Evolutionary conservation across 2,113 vertebrate genomes (phyloP).

Genomic region (Octodon degus): DNA sequence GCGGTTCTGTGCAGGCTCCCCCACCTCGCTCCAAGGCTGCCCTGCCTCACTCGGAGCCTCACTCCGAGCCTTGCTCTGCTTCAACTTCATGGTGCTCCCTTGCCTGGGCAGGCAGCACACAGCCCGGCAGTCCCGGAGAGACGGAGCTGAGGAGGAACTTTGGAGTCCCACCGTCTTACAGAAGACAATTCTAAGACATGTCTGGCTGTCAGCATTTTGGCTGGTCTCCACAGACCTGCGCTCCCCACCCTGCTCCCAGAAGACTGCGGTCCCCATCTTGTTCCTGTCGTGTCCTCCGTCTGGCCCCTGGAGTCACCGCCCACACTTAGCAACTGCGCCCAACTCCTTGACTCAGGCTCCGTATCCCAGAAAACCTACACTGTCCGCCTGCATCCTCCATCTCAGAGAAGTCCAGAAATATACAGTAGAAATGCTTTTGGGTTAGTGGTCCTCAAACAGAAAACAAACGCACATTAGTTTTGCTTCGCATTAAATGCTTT

Average conservation of each 20-base stretch:
- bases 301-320: background rate
- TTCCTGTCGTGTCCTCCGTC: background rate
- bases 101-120: background rate
- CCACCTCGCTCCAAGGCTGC: no score
- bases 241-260: background rate
- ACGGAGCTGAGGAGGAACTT: background rate
- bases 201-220: background rate
- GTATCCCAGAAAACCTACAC: background rate
- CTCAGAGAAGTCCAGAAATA: background rate
- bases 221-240: background rate
- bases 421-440: background rate
- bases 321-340: background rate
- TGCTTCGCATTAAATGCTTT: background rate
- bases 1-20: background rate
- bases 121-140: background rate
- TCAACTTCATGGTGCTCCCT: background rate
- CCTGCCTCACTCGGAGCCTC: no score
- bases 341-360: background rate
- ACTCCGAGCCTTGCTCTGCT: no score
- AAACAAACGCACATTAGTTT: background rate
- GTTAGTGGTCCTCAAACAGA: background rate
- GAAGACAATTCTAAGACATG: background rate
- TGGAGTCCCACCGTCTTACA: background rate
- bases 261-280: background rate
- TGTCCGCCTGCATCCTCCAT: background rate